phyloP scores from a whole-genome alignment of 1,140 invertebrate genomes.

The Aphelenchoides besseyi region DNA sequence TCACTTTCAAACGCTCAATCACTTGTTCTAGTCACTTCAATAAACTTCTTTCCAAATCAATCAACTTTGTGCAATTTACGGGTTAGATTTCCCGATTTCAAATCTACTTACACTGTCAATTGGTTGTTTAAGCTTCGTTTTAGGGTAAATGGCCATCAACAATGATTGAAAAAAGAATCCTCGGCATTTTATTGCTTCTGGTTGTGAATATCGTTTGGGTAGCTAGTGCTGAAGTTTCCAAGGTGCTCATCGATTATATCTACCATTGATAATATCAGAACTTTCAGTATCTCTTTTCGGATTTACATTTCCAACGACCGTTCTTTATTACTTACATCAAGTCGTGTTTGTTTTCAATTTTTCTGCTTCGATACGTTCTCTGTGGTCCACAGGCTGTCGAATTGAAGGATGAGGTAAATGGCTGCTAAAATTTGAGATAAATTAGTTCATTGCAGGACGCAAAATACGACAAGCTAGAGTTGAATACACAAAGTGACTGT shows the following conservation, averaged over 20 bases:
- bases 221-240: conserved; percentile 43
- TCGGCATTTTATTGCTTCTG: conserved; percentile 40
- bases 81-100: too few relatives aligned
- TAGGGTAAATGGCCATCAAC: conserved; percentile 1
- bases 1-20: background rate
- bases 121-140: background rate
- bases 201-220: conserved; percentile 51
- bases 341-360: conserved; percentile 44
- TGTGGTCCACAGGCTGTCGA: conserved; percentile 14
- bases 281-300: conserved; percentile 42
- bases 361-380: conserved; percentile 35
- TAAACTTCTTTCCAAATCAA: background rate
- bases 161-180: conserved; percentile 9
- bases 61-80: too few relatives aligned
- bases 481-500: conserved; percentile 30
- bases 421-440: background rate
- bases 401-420: background rate
- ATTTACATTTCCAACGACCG: conserved; percentile 46
- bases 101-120: too few relatives aligned
- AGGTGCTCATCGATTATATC: conserved; percentile 21
- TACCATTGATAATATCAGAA: background rate
- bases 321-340: conserved; percentile 50
- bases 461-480: conserved; percentile 33
- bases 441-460: background rate
- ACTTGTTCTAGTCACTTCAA: background rate